Conservation (phyloP, 2,888 invertebrate genomes). For the Lasioglossum malachurum region DNA sequence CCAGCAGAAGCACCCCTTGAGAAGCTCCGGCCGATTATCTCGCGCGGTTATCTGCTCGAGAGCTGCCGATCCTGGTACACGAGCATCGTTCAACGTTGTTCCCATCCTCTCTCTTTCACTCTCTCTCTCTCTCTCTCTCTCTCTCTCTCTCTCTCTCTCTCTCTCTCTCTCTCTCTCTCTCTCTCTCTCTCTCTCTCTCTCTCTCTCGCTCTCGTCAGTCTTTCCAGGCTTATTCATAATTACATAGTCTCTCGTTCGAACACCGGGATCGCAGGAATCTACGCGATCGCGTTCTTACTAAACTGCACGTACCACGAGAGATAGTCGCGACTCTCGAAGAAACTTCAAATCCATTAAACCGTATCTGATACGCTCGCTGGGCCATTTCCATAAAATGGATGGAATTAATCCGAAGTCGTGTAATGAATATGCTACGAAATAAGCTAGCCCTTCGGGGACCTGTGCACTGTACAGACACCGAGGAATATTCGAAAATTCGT, state of each 20-base stretch:
- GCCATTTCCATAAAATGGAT: not conserved
- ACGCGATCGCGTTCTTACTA: not conserved
- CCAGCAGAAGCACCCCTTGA: not conserved
- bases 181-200: not conserved
- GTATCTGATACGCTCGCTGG: not conserved
- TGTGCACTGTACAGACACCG: not conserved
- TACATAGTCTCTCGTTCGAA: not conserved
- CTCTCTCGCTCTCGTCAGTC: not conserved
- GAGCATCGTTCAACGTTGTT: conserved; percentile 7
- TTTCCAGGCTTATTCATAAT: not conserved
- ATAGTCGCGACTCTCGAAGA: not conserved
- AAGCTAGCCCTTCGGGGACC: not conserved
- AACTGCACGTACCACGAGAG: not conserved
- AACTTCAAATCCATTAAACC: not conserved
- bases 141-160: not conserved
- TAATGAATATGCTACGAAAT: not conserved
- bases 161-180: not conserved
- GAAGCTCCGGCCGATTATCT: not conserved
- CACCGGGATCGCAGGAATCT: not conserved
- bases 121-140: no score
- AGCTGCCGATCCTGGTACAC: not conserved
- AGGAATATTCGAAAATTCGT: not conserved
- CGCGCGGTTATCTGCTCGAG: conserved; percentile 7
- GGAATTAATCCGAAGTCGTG: not conserved
- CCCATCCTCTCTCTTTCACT: not conserved